These are phyloP conservation scores for Latrodectus elegans DNA, from an alignment of 2,888 invertebrate genomes.

Conservation along the genomic window DNA sequence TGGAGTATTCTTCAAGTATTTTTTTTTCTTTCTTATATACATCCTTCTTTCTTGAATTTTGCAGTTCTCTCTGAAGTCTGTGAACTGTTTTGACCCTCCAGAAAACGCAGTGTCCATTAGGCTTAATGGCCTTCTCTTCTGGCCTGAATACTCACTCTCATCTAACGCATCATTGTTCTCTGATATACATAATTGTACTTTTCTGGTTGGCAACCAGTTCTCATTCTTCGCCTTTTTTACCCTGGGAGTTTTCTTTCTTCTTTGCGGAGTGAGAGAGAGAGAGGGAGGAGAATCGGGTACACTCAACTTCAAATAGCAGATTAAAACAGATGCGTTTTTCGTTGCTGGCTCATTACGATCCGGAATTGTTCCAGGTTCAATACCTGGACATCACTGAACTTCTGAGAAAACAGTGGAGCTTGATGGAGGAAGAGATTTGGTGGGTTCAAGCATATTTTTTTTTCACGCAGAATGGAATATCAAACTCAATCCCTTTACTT, in stretches of 20 bases:
- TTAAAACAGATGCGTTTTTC: conserved; percentile 15
- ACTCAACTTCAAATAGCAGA: conserved; percentile 28
- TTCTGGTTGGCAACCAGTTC: conserved; percentile 46
- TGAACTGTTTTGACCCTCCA: conserved; percentile 50
- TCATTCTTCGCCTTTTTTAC: not conserved
- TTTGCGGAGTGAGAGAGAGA: conserved; percentile 10
- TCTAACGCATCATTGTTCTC: conserved; percentile 62
- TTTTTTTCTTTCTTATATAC: too few relatives aligned
- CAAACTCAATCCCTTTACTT: too few relatives aligned
- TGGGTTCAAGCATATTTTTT: too few relatives aligned
- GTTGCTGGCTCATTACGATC: not conserved
- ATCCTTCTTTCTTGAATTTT: not conserved
- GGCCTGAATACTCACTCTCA: conserved; percentile 63
- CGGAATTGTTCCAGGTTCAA: too few relatives aligned
- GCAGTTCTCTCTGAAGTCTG: not conserved
- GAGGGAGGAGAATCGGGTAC: conserved; percentile 38
- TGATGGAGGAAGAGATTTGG: too few relatives aligned
- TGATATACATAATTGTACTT: conserved; percentile 45
- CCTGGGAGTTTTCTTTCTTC: not conserved
- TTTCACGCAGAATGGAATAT: too few relatives aligned
- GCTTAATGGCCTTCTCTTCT: conserved; percentile 48
- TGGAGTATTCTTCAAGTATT: too few relatives aligned
- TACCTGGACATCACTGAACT: too few relatives aligned
- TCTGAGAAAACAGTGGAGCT: too few relatives aligned
- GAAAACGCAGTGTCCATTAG: conserved; percentile 53